phyloP scores from a whole-genome alignment of 2,797 vertebrate genomes.

The Neosalanx taihuensis region DNA sequence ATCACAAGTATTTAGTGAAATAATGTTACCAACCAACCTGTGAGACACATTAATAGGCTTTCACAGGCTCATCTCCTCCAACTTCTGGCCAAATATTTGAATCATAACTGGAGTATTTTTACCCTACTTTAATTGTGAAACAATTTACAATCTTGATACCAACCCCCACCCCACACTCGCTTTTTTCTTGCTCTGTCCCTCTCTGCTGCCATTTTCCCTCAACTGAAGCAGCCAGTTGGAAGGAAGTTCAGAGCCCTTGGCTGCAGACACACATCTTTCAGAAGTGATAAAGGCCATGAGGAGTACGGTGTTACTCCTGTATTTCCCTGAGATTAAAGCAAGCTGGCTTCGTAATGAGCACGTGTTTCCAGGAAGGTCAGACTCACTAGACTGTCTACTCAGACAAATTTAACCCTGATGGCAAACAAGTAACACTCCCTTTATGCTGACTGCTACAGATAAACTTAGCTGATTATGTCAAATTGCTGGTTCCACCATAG shows the following conservation, averaged over 20 bases:
- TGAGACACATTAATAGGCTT: too few relatives aligned
- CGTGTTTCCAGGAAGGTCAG: slow-evolving; percentile 26
- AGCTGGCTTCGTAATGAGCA: slow-evolving; percentile 47
- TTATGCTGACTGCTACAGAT: slow-evolving; percentile 38
- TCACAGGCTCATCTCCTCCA: not conserved
- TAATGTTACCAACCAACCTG: too few relatives aligned
- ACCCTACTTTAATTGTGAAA: not conserved
- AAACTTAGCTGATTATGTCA: slow-evolving; percentile 26
- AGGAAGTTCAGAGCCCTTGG: slow-evolving; percentile 30
- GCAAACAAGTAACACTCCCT: slow-evolving; percentile 35
- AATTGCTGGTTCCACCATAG: not conserved
- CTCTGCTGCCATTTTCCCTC: slow-evolving; percentile 20
- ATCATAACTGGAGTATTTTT: not conserved
- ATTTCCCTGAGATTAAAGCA: slow-evolving; percentile 37
- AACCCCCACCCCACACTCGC: not conserved
- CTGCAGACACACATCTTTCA: slow-evolving; percentile 52
- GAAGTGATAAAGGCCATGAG: slow-evolving; percentile 46
- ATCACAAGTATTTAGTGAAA: too few relatives aligned
- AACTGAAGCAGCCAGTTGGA: slow-evolving; percentile 29
- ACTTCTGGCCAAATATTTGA: slow-evolving; percentile 6
- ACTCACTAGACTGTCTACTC: slow-evolving; percentile 38
- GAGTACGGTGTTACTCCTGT: slow-evolving; percentile 34
- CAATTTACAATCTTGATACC: not conserved
- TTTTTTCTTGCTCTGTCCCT: not conserved
- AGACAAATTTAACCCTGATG: slow-evolving; percentile 39